Base-by-base conservation (phyloP, 2,888 invertebrate genomes). In the Euphydryas editha region DNA sequence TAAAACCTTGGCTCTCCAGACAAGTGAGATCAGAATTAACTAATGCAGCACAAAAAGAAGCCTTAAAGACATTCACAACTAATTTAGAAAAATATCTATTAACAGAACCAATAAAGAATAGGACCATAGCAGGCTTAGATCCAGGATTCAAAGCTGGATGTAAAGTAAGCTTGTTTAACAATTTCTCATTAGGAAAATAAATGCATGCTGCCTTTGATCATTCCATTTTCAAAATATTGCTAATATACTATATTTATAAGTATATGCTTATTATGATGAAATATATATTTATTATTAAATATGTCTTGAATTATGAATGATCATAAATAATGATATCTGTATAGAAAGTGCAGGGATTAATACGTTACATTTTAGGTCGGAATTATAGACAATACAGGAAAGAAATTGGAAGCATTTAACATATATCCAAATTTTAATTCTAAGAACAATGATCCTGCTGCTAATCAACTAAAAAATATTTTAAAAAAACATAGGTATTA, bases 131-230 rank as follows among this genome's bases (percentile, higher is more conserved):
- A 36, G 98, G 97, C 0, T 94, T 99, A 59, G 99, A 99, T 91
- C 99, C 99, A 0, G 98, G 99, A 0, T 98, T 96, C 81, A 92
- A 88, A 69, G 96, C 97, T 81, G 98, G 98, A 0, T 98, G 98
- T 82, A 99, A 99, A 94, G 88, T 96, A 73, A 55, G 55, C 15
- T 55, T 10, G 17, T 18, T 46, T 18, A 13, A 20, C 21, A 30
- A 30, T 30, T 30, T 30, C 30, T 30, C 4, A 4, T 30, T 30
- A 30, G 30, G 30, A 30, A 30, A 30, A 30, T 30, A 30, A 7
- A 30, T 30, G 4, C 4, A 30, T 30, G 1, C 30, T 30, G 30
- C 4, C 8, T 30, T 30, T 30, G 1, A 30, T n/a, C n/a, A n/a
- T 8, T 30, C 30, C 8, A 30, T 30, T 30, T 30, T 30, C 8